A percentile compares a stretch with the other conserved stretches of the same genome.
These are phyloP conservation scores for Papilio dardanus DNA, from an alignment of 1,140 invertebrate species.

Conservation along the genomic window DNA sequence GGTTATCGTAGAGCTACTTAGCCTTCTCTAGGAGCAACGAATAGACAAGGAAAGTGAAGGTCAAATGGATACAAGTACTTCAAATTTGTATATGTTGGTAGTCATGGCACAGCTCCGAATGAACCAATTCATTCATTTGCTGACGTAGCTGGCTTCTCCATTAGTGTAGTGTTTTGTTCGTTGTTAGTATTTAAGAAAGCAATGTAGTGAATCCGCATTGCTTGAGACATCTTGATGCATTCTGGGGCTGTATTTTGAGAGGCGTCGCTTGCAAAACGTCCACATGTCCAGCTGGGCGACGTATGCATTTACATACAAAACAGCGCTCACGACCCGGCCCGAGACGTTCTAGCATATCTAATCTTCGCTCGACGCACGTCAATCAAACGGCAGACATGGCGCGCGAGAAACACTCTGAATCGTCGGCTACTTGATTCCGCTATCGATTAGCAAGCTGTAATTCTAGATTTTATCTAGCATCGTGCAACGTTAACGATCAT, in stretches of 20 bases:
- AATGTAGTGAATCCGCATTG: neutral
- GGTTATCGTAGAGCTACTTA: neutral
- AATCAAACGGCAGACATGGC: conserved; percentile 59
- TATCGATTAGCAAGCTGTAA: conserved; percentile 33
- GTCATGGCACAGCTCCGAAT: neutral
- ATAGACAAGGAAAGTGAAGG: neutral
- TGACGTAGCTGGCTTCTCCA: neutral
- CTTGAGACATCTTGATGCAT: conserved; percentile 19
- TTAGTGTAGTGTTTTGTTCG: neutral
- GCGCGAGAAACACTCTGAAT: conserved; percentile 55
- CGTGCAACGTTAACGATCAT: conserved; percentile 33
- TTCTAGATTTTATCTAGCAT: conserved; percentile 33
- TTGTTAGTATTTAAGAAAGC: neutral
- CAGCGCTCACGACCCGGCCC: conserved; percentile 56
- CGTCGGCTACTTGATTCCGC: conserved; percentile 54
- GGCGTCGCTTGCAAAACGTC: conserved; percentile 50
- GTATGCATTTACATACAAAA: conserved; percentile 75
- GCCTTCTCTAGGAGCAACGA: neutral
- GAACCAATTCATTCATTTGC: neutral
- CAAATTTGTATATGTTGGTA: neutral
- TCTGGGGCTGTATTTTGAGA: conserved; percentile 42
- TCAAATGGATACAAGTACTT: neutral
- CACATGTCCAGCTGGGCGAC: conserved; percentile 49
- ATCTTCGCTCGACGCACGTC: conserved; percentile 68
- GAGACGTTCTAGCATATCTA: conserved; percentile 74